A percentile compares a stretch with the other conserved stretches of the same genome.
Evolutionary conservation across 2,888 invertebrate species (phyloP).

Genomic region (Junonia oenone): DNA sequence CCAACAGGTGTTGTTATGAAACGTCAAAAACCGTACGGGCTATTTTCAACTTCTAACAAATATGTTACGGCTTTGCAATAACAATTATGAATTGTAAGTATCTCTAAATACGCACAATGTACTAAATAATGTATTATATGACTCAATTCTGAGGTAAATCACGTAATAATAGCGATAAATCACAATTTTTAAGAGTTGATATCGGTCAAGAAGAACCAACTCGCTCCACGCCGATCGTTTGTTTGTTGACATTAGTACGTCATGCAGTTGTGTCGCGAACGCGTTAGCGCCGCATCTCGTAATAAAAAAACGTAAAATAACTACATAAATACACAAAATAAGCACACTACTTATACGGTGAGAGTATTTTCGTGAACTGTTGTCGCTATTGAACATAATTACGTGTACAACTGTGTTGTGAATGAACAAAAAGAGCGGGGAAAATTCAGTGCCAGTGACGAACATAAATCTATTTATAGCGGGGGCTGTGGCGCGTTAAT

Average conservation of each 20-base stretch:
- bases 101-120: background rate
- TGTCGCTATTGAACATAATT: constrained; percentile 37
- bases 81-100: background rate
- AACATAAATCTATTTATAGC: constrained; percentile 69
- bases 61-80: background rate
- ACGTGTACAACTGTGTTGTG: constrained; percentile 42
- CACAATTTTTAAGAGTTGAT: constrained; percentile 8
- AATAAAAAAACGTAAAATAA: constrained; percentile 45
- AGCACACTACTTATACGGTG: constrained; percentile 39
- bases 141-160: background rate
- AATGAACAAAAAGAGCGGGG: constrained; percentile 63
- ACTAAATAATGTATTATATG: background rate
- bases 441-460: constrained; percentile 65
- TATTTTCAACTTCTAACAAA: constrained; percentile 12
- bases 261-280: constrained; percentile 59
- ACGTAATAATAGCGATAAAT: background rate
- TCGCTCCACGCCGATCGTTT: constrained; percentile 33
- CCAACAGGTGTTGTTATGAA: constrained; percentile 32
- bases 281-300: constrained; percentile 59
- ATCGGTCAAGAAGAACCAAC: constrained; percentile 27
- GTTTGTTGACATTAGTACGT: constrained; percentile 52
- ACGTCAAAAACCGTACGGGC: constrained; percentile 25
- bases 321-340: constrained; percentile 39
- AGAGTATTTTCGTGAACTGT: constrained; percentile 41
- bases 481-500: constrained; percentile 52